Base-by-base conservation (phyloP, 2,888 invertebrate species). In the Coleophora flavipennella region DNA sequence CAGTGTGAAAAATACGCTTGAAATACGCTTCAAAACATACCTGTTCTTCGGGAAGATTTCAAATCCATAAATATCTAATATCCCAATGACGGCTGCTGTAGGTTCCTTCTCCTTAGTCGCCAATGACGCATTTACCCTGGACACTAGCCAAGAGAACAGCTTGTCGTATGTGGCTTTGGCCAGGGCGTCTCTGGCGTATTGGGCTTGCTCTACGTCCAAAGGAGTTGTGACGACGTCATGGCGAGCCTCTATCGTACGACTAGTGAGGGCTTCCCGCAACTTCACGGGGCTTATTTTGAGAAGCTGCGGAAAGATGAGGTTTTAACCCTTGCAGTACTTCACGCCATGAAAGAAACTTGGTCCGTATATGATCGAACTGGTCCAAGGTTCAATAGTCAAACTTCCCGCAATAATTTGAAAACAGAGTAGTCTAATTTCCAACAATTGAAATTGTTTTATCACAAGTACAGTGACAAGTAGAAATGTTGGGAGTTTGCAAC, bases 31-130 rank as follows among this genome's bases (percentile, higher is more conserved):
- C n/a, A n/a, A n/a, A 7, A 36, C 40, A 31, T 8, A 92, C 91
- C 93, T 93, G 66, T 97, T 97, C 52, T 89, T 91, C 38, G 93
- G 89, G 83, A 97, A 96, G 50, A 97, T 95, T 76, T 97, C 96
- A 67, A 97, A 97, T 36, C 96, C 97, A 59, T 97, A 97, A 56
- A 97, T 97, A 68, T 97, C 96, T 50, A 97, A 77, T 51, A 97
- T 94, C 1, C 96, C 96, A 78, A 96, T 94, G 0, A 95, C 92
- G 1, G 87, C 87, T 13, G 90, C 90, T 44, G 85, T 86, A 1
- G 80, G 75, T 4, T 84, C 86, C 33, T 80, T 78, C 12, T 86
- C 75, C 31, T 78, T 85, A 0, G 91, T 87, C 40, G 90, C 88
- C 14, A 95, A 75, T 0, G 94, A 92, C 25, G 87, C 73, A 74